These are phyloP conservation scores for Brachypteracias leptosomus DNA, from an alignment of 2,113 vertebrate species.

Conservation along the genomic window DNA sequence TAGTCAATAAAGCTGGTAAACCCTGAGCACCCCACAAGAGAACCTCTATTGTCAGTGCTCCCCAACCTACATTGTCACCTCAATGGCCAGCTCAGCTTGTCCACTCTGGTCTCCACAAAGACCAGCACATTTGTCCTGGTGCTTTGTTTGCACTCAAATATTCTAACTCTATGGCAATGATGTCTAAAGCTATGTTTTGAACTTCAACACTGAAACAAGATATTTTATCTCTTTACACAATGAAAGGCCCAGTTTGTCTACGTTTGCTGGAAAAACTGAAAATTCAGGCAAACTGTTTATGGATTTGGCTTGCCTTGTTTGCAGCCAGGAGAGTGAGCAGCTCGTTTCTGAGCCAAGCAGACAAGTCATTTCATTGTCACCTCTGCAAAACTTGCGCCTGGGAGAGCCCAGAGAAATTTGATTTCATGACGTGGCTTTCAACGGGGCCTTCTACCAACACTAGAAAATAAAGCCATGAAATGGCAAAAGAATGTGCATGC, in stretches of 20 bases:
- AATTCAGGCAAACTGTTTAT: neutral
- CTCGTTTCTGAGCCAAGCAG: neutral
- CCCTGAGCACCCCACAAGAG: neutral
- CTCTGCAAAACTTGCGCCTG: neutral
- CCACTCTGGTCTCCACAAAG: neutral
- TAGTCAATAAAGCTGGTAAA: slow-evolving; percentile 19
- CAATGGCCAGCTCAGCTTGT: neutral
- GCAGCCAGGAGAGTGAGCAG: neutral
- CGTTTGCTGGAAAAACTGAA: neutral
- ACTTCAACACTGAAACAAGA: neutral
- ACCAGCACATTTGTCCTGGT: accelerated
- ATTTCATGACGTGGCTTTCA: neutral
- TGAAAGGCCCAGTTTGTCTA: neutral
- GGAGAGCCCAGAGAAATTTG: neutral
- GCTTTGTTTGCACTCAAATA: neutral
- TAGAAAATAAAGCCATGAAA: neutral
- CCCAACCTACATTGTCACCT: neutral
- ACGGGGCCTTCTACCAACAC: neutral
- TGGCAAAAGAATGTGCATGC: neutral
- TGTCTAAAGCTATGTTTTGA: neutral
- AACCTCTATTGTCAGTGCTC: neutral
- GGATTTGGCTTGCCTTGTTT: neutral
- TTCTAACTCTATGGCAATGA: neutral
- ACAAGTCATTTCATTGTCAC: neutral
- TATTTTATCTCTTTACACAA: neutral